Conservation (phyloP, 1,140 invertebrate genomes). For the Stegodyphus dumicola region DNA sequence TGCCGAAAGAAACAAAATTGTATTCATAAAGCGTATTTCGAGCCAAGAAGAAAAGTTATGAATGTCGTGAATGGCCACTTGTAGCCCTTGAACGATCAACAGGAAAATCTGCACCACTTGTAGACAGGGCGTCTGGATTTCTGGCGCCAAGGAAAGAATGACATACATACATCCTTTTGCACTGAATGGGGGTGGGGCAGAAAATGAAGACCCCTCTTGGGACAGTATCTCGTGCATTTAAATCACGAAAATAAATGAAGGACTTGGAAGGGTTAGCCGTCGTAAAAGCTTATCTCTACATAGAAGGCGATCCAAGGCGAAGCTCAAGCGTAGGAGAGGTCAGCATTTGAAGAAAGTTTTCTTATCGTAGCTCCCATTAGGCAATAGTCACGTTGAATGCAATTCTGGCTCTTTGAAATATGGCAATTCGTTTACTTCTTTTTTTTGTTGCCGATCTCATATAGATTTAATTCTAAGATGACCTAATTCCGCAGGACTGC, state of each 20-base stretch:
- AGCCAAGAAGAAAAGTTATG: constrained; percentile 17
- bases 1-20: background rate
- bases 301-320: too few relatives aligned
- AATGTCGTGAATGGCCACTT: constrained; percentile 22
- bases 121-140: constrained; percentile 20
- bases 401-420: background rate
- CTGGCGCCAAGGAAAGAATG: constrained; percentile 44
- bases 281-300: constrained; percentile 51
- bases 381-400: background rate
- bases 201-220: background rate
- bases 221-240: constrained; percentile 42
- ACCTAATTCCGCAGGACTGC: background rate
- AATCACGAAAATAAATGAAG: constrained; percentile 52
- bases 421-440: background rate
- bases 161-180: constrained; percentile 25
- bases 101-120: constrained; percentile 52
- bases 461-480: background rate
- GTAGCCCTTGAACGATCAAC: constrained; percentile 50
- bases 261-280: constrained; percentile 16
- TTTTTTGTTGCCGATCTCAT: background rate
- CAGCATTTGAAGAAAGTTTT: constrained; percentile 35
- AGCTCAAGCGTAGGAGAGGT: background rate
- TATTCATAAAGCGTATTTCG: background rate
- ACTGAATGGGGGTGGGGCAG: background rate
- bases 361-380: constrained; percentile 34